Base-by-base conservation (phyloP, 2,888 invertebrate species). In the Trichogramma dendrolimi region DNA sequence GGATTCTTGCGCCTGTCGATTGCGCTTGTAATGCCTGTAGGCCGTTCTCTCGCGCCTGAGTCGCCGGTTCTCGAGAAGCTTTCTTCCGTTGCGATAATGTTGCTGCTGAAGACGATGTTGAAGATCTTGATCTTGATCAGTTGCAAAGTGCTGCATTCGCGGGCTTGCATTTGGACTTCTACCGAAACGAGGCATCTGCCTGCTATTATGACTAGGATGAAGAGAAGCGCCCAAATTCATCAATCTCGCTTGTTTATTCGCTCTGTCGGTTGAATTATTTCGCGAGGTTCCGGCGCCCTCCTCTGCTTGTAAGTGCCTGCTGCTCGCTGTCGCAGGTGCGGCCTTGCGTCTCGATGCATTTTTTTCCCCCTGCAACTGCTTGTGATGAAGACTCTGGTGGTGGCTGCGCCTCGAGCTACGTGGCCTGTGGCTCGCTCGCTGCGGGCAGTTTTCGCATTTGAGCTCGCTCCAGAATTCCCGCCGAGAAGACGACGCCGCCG, bases 111-210 rank as follows among this genome's bases (percentile, higher is more conserved):
- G 14, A 43, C 70, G 69, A 0, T 67, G 69, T 4, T 65, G 57
- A 5, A 59, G 40, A n/a, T 66, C 63, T 1, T 65, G 56, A 4
- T 68, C 27, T 27, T 27, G 27, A 27, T 27, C 27, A 2, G 27
- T 27, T 3, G 78, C 77, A 40, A 78, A 79, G 39, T 78, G 77
- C 60, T 78, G 77, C 61, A 78, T 67, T 10, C 79, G 70, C 0
- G 78, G 78, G 63, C 77, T 78, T 42, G 73, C 69, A 54, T 73
- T 75, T 0, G 78, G 79, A 67, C 79, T 79, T 63, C 72, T 74
- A 0, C 79, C 76, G 27, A 79, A 79, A 53, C 74, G 78, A 4
- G 79, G 79, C 75, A 78, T 76, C 58, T 76, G 78, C 54, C 77
- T 66, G 0, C 76, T 78, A 57, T 74, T 79, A 58, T 77, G 77